A percentile compares a stretch with the other conserved stretches of the same genome.
Conservation (phyloP, 1,140 invertebrate genomes). For the Micrasema longulum region DNA sequence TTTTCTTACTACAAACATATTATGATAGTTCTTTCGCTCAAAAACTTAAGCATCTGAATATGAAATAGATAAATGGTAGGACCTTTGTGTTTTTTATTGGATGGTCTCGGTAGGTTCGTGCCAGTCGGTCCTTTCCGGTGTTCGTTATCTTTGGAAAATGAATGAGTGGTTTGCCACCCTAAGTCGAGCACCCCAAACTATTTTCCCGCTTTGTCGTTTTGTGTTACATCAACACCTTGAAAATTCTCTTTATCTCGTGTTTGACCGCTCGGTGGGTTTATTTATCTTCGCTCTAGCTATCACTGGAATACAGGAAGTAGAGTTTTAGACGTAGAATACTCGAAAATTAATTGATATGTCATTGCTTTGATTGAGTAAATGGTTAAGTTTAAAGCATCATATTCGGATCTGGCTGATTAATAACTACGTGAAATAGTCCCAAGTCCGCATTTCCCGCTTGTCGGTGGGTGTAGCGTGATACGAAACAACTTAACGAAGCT, state of each 20-base stretch:
- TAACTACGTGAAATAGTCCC: conserved; percentile 23
- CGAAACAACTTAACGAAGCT: conserved; percentile 29
- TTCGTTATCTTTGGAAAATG: conserved; percentile 39
- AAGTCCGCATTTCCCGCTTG: neutral
- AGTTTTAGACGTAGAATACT: no score
- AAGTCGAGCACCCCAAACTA: conserved; percentile 20
- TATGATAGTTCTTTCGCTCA: conserved; percentile 12
- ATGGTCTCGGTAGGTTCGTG: conserved; percentile 34
- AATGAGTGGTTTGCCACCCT: conserved; percentile 24
- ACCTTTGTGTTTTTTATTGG: conserved; percentile 35
- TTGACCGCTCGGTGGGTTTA: neutral
- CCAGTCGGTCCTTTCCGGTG: conserved; percentile 37
- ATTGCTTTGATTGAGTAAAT: no score
- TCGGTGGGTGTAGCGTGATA: conserved; percentile 19
- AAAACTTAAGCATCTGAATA: conserved; percentile 25
- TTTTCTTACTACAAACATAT: no score
- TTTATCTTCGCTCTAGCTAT: neutral
- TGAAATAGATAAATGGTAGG: conserved; percentile 31
- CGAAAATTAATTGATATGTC: no score
- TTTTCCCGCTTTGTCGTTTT: conserved; percentile 30
- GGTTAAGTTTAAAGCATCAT: no score
- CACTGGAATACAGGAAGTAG: neutral
- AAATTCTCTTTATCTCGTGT: neutral
- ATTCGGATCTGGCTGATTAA: neutral
- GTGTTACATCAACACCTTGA: conserved; percentile 18